Evolutionary conservation across 2,888 invertebrate genomes (phyloP).

Genomic region (Neoaliturus tenellus): DNA sequence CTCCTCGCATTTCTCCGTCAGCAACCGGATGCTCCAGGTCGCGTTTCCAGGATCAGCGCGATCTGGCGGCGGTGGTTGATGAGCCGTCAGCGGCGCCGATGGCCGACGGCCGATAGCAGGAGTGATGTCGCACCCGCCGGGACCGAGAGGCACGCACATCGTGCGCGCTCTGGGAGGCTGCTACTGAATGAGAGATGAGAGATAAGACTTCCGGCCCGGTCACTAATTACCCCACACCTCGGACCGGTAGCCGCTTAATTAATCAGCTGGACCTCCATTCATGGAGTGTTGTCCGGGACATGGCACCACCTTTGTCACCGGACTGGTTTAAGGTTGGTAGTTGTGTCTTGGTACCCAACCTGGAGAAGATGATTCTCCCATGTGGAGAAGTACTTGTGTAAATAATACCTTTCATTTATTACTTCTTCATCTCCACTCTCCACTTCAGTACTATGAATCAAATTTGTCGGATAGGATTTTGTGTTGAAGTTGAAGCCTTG

Average conservation of each 20-base stretch:
- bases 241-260: slow-evolving; percentile 12
- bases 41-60: not conserved
- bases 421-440: no score
- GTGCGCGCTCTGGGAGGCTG: slow-evolving; percentile 6
- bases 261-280: slow-evolving; percentile 10
- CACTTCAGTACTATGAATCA: no score
- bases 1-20: no score
- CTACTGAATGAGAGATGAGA: slow-evolving; percentile 7
- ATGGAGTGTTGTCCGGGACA: not conserved
- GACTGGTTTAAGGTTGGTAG: no score
- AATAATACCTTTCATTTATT: no score
- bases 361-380: no score
- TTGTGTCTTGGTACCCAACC: no score
- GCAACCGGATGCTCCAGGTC: not conserved
- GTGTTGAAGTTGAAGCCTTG: no score
- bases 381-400: no score
- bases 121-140: slow-evolving; percentile 6
- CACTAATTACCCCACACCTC: slow-evolving; percentile 38
- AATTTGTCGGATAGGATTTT: no score
- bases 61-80: not conserved
- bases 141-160: not conserved
- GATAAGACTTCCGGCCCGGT: not conserved
- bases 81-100: not conserved
- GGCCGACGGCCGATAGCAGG: not conserved
- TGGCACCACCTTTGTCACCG: no score